Evolutionary conservation across 2,888 invertebrate genomes (phyloP).

Genomic region (Baronia brevicornis): DNA sequence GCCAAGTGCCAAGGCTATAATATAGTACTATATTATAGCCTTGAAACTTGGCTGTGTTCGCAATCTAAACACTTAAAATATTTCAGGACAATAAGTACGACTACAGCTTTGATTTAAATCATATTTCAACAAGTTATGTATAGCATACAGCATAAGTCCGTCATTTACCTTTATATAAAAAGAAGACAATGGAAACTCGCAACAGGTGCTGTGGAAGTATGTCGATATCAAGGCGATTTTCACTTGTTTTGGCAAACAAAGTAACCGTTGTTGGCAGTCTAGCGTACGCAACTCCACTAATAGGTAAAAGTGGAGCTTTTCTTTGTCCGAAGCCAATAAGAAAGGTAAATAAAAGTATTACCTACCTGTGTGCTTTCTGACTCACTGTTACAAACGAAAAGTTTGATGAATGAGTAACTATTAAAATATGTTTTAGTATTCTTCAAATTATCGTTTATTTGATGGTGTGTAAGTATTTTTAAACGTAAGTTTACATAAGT

Average conservation of each 20-base stretch:
- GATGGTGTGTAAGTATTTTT: no score
- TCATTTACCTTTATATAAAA: no score
- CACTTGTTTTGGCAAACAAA: conserved; percentile 65
- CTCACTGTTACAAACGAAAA: conserved; percentile 31
- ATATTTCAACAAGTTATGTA: no score
- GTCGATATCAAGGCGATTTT: conserved; percentile 52
- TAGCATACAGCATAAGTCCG: no score
- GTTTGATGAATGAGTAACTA: conserved; percentile 32
- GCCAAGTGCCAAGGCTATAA: no score
- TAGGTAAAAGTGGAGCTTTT: conserved; percentile 71
- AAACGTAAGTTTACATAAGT: conserved; percentile 14
- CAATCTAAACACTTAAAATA: no score
- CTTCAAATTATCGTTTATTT: no score
- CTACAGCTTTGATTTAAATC: no score
- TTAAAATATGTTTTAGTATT: conserved; percentile 16
- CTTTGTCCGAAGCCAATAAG: conserved; percentile 45
- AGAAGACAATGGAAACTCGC: conserved; percentile 14
- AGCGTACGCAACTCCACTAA: conserved; percentile 51
- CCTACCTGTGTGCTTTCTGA: conserved; percentile 37
- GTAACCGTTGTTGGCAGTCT: conserved; percentile 38
- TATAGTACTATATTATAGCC: no score
- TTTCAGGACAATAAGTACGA: no score
- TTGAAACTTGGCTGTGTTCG: no score
- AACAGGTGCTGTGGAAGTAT: conserved; percentile 34
- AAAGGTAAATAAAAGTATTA: conserved; percentile 54